Base-by-base conservation (phyloP, 2,888 invertebrate species). In the Neuroscelio doddi region DNA sequence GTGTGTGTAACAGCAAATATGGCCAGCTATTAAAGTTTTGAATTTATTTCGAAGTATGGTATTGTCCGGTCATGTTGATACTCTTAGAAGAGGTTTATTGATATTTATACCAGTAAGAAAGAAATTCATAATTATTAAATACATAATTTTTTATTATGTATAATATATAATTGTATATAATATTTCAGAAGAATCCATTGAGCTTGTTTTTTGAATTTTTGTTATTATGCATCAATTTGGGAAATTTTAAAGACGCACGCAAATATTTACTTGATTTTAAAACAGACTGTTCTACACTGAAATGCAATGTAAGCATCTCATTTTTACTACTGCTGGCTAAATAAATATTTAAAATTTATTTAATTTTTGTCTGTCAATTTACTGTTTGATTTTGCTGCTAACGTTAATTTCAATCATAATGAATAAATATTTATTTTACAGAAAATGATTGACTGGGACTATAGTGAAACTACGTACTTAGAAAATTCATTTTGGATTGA, bases 401-500 rank as follows among this genome's bases (percentile, higher is more conserved):
- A n/a, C n/a, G n/a, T n/a, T n/a, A 30, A 4, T 41, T 24, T 24
- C 5, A 1, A 29, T 15, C 26, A 26, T 10, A 42, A 42, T 26
- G 8, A 27, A 24, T 5, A 56, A 41, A 26, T 42, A 29, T 10
- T 15, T 62, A 15, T 47, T 49, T 68, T 70, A 49, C 27, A 80
- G 80, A 78, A 69, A 70, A 73, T 75, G 38, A 77, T 82, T 53
- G 71, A 81, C 50, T 82, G 81, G 83, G 73, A 79, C 4, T 77
- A 72, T 32, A 61, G 64, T 1, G 87, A 89, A 68, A 85, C 80
- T 79, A 86, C 84, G 0, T 86, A 86, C 55, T 72, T 86, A 4
- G 85, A 83, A 2, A 89, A 89, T 72, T 88, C 88, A 56, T 80
- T 86, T 1, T 87, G 89, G 86, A 74, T 91, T 42, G 88, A 89